phyloP scores from a whole-genome alignment of 2,113 vertebrate genomes.

The Atlantisia rogersi region DNA sequence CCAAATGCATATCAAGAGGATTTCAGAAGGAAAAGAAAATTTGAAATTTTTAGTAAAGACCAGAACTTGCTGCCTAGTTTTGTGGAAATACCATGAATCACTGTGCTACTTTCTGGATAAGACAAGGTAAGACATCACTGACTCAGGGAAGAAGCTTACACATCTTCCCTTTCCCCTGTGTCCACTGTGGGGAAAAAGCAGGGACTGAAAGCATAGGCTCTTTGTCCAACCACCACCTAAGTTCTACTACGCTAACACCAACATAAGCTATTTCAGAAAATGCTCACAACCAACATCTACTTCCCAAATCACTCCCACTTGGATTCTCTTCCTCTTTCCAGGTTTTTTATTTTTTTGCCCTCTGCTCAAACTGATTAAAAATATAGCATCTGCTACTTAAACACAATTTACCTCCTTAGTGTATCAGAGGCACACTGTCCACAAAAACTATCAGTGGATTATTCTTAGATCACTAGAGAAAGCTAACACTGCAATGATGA shows the following conservation, averaged over 20 bases:
- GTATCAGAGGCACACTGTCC: not conserved
- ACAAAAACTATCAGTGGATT: not conserved
- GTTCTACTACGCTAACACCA: not conserved
- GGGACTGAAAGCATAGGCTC: not conserved
- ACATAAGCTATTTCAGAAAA: not conserved
- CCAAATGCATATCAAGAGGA: not conserved
- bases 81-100: not conserved
- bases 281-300: not conserved
- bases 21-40: not conserved
- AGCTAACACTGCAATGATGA: not conserved
- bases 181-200: not conserved
- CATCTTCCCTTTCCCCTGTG: not conserved
- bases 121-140: not conserved
- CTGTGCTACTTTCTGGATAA: not conserved
- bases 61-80: not conserved
- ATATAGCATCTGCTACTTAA: not conserved
- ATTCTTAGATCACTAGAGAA: not conserved
- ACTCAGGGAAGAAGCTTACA: not conserved
- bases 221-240: rapidly evolving
- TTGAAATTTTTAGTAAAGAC: not conserved
- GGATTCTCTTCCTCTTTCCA: not conserved
- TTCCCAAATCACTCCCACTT: not conserved
- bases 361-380: not conserved
- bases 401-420: not conserved
- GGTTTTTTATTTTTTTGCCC: not conserved